Conservation (phyloP, 2,113 vertebrate genomes). For the Triplophysa dalaica region DNA sequence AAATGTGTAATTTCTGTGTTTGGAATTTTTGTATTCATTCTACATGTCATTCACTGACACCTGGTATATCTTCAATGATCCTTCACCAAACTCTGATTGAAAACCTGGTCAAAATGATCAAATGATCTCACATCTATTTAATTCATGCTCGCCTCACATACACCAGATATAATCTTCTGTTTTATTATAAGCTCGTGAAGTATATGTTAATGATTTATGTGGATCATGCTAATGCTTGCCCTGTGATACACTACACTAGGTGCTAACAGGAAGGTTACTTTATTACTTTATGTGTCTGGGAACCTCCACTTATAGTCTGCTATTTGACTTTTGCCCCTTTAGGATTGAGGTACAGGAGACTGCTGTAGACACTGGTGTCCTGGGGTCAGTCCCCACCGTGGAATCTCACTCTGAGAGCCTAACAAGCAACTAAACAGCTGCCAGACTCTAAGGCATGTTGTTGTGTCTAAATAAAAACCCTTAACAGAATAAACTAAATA, state of each 20-base stretch:
- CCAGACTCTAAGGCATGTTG: background rate
- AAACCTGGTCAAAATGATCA: too few relatives aligned
- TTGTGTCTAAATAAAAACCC: background rate
- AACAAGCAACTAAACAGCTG: background rate
- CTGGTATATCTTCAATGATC: too few relatives aligned
- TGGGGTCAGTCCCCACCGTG: background rate
- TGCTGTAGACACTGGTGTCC: conserved; percentile 2
- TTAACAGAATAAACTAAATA: background rate
- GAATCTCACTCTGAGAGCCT: background rate
- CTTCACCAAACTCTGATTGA: too few relatives aligned
- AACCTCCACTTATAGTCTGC: background rate
- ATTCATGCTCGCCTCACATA: too few relatives aligned
- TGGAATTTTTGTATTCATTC: too few relatives aligned
- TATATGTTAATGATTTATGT: background rate
- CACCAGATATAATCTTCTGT: too few relatives aligned
- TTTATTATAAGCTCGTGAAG: too few relatives aligned
- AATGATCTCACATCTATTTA: too few relatives aligned
- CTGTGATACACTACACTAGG: background rate
- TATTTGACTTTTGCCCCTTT: conserved; percentile 20
- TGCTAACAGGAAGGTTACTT: conserved; percentile 9
- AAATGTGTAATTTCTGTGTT: too few relatives aligned
- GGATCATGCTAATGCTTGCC: background rate
- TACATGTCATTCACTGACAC: too few relatives aligned
- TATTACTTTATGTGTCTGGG: background rate
- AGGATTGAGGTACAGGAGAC: background rate